These are phyloP conservation scores for Gila orcuttii DNA, from an alignment of 2,113 vertebrate species.

Conservation along the genomic window DNA sequence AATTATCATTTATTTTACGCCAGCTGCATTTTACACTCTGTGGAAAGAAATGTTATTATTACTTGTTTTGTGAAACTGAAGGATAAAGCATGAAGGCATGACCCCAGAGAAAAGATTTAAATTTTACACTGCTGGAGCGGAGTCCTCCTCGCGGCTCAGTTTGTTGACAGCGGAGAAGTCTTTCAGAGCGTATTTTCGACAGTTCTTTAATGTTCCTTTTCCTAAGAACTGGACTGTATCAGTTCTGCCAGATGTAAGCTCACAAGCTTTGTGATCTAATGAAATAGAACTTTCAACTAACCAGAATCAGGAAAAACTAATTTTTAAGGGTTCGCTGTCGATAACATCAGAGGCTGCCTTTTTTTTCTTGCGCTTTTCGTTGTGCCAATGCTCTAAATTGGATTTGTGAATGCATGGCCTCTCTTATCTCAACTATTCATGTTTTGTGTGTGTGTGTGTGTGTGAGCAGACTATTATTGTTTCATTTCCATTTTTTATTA, in stretches of 20 bases:
- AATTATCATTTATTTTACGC: conserved; percentile 17
- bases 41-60: conserved; percentile 32
- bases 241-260: conserved; percentile 48
- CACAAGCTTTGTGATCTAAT: conserved; percentile 56
- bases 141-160: conserved; percentile 1
- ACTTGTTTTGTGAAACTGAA: conserved; percentile 32
- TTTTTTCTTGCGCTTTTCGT: conserved; percentile 3
- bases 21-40: conserved; percentile 2
- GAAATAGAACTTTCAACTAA: conserved; percentile 48
- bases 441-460: conserved; percentile 11
- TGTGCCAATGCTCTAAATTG: conserved; percentile 38
- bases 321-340: conserved; percentile 36
- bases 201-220: conserved; percentile 41
- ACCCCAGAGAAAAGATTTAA: conserved; percentile 36
- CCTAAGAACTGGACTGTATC: conserved; percentile 49
- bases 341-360: conserved; percentile 48
- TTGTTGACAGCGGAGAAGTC: conserved; percentile 35
- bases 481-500: conserved; percentile 22
- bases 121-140: conserved; percentile 25
- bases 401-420: conserved; percentile 52
- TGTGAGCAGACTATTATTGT: conserved; percentile 42
- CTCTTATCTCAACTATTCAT: conserved; percentile 56
- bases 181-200: conserved; percentile 9
- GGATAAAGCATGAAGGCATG: conserved; percentile 28
- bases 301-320: conserved; percentile 41